Evolutionary conservation across 2,888 invertebrate species (phyloP), one percentile per base, ranked within the genome.

Genomic region (Heliconius sara): DNA sequence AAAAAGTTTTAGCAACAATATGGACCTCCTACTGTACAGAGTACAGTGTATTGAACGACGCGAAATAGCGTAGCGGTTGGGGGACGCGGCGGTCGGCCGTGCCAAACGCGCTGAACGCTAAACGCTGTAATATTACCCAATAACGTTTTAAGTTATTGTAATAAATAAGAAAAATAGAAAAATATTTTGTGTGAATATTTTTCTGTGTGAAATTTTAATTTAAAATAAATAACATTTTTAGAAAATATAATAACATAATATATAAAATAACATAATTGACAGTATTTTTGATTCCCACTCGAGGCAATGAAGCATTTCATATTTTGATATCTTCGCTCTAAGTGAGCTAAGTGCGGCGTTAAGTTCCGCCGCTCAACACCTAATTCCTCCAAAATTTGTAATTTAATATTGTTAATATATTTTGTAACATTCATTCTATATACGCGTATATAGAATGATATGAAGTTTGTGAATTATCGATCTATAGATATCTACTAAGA

Each of bases 11-110:
- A 34, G 2, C 16, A 60, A 60, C 13, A n/a, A 13, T 34, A 13
- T 73, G 73, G 73, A 57, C 34, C 9, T 30, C 52, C 57, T 73
- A 73, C 5, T 4, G 1, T n/a, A n/a, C n/a, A n/a, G n/a, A n/a
- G 68, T 43, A 43, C 25, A 25, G 77, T 78, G 71, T 87, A 88
- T 87, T 80, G 86, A 86, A 86, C 87, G 86, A 80, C 34, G 39
- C 67, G 66, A 65, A 52, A 47, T 47, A 27, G 66, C 81, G 84
- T 81, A 75, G 83, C 71, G 78, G 80, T 81, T 78, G 81, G 83
- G 83, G 83, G 85, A 39, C 79, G 79, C 77, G 77, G 77, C 82
- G 79, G 78, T 60, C 30, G 67, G n/a, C 19, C 78, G 73, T 78
- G 79, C 74, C 76, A 71, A 77, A 66, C 72, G 76, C 71, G 78